Percentiles rank a stretch among this genome's conserved stretches.
These are phyloP conservation scores for Helicoverpa assulta DNA, from an alignment of 2,888 invertebrate genomes.

Conservation along the genomic window DNA sequence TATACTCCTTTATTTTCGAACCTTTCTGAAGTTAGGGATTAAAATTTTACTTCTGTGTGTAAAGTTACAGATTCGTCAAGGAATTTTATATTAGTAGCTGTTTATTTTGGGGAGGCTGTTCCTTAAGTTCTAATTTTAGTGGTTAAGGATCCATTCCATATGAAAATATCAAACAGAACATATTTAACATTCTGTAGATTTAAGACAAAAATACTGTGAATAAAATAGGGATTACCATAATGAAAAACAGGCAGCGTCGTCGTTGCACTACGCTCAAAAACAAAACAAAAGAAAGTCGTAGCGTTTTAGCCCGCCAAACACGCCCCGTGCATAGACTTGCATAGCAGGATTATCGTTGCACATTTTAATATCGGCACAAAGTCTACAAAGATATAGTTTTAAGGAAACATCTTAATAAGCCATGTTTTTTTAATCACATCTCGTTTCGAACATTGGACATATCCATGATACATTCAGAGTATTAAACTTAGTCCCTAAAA, in stretches of 20 bases:
- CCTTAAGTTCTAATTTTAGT: background rate
- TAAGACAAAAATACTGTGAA: background rate
- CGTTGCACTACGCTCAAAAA: slow-evolving; percentile 12
- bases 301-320: slow-evolving; percentile 8
- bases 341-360: background rate
- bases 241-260: slow-evolving; percentile 3
- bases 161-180: background rate
- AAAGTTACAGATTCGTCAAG: background rate
- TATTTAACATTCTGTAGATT: background rate
- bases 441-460: no score
- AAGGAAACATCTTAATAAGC: no score
- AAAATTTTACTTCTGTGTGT: slow-evolving; percentile 6
- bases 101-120: background rate
- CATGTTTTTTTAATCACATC: no score
- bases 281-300: slow-evolving; percentile 11
- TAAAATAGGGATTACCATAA: slow-evolving; percentile 10
- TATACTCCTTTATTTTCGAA: slow-evolving; percentile 31
- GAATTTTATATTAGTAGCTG: background rate
- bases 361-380: background rate
- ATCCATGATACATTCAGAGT: no score
- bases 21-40: slow-evolving; percentile 12
- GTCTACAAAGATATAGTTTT: no score
- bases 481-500: no score
- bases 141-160: background rate
- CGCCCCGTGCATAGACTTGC: background rate